These are phyloP conservation scores for Riptortus pedestris DNA, from an alignment of 1,140 invertebrate genomes.

Conservation along the genomic window DNA sequence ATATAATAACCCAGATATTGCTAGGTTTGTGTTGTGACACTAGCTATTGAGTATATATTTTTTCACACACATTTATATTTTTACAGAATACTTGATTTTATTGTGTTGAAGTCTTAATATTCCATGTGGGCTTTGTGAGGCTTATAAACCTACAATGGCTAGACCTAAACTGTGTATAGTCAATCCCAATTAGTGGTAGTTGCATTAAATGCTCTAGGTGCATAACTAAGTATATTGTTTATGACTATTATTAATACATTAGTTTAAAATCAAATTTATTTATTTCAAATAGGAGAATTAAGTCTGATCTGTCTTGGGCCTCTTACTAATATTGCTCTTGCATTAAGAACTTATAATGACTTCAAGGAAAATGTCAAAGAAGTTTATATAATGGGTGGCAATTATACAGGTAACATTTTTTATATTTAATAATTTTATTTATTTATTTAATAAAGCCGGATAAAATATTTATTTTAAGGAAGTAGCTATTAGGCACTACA, in stretches of 20 bases:
- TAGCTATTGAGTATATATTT: not conserved
- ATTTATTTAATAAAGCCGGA: not conserved
- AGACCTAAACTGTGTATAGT: too few relatives aligned
- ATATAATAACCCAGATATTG: not conserved
- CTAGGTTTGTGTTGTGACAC: too few relatives aligned
- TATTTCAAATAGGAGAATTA: constrained; percentile 32
- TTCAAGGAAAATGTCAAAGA: constrained; percentile 51
- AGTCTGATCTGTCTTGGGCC: constrained; percentile 55
- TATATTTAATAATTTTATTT: too few relatives aligned
- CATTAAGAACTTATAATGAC: constrained; percentile 52
- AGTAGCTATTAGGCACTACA: not conserved
- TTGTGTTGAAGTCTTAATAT: too few relatives aligned
- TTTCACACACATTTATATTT: constrained; percentile 6
- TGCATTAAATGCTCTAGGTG: too few relatives aligned
- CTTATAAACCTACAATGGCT: too few relatives aligned
- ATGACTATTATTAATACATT: too few relatives aligned
- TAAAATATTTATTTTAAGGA: not conserved
- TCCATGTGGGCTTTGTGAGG: too few relatives aligned
- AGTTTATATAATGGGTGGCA: constrained; percentile 67
- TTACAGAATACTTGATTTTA: too few relatives aligned
- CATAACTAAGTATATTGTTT: too few relatives aligned
- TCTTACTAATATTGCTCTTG: constrained; percentile 64
- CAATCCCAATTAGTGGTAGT: too few relatives aligned
- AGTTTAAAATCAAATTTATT: too few relatives aligned
- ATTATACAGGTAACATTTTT: constrained; percentile 45